Evolutionary conservation across 2,888 invertebrate genomes (phyloP), one percentile per base, ranked within the genome.

Genomic region (Polyploca ridens): DNA sequence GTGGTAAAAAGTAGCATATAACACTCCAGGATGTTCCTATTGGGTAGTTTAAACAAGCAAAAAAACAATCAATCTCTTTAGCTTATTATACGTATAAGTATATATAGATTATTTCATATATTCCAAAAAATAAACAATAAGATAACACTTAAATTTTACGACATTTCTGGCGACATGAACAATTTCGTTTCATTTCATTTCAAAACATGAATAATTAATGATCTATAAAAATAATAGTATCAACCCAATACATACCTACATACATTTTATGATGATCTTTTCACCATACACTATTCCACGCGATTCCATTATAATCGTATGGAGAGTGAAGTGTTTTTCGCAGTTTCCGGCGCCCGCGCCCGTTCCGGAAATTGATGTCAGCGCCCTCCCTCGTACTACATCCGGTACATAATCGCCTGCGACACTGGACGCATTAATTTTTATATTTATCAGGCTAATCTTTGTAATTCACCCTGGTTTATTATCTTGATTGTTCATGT

Each of bases 281-380:
- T 66, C 58, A 27, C 49, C 62, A 58, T 61, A 35, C 64, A 58
- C 38, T 62, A 62, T 72, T 69, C 73, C 67, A 44, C 62, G 33
- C 38, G 54, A 59, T 72, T 69, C 73, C 68, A 73, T 81, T 76
- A 82, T 83, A 79, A 78, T 73, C 75, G 75, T 76, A 77, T 73
- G 76, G 71, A 77, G 77, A 73, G 75, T 70, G 74, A 75, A 73
- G 79, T 76, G 79, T 81, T 77, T 82, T 82, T 77, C 75, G 67
- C 88, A 83, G 82, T 81, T 85, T 88, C 89, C 90, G 85, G 81
- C 69, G 71, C 73, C 73, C 75, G 79, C 82, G 81, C 79, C 73
- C 74, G 75, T 72, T 63, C 77, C 86, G 89, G 87, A 89, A 87
- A 85, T 86, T 85, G 84, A 82, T 84, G 87, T 87, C 87, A 85